phyloP scores from a whole-genome alignment of 2,888 invertebrate genomes.

The Phytoseiulus persimilis region DNA sequence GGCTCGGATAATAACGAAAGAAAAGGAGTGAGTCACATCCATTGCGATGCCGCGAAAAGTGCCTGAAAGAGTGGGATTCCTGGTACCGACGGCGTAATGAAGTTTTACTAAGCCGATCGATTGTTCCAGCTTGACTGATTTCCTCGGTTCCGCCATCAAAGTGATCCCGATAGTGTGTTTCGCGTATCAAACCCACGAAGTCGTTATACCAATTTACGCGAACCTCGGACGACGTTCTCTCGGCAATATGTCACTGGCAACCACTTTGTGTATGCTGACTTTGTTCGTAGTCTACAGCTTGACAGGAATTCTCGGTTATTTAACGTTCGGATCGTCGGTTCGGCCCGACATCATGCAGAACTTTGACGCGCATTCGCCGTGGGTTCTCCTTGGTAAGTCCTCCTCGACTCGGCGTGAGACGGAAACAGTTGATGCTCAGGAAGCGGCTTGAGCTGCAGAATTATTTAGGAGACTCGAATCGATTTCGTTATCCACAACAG shows the following conservation, averaged over 20 bases:
- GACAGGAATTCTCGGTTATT: conserved; percentile 56
- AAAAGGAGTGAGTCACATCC: background rate
- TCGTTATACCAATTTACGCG: conserved; percentile 58
- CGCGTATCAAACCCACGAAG: conserved; percentile 60
- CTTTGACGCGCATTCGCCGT: conserved; percentile 51
- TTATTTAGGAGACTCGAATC: too few relatives aligned
- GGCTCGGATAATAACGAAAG: conserved; percentile 43
- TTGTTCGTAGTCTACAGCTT: conserved; percentile 53
- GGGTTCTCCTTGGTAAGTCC: conserved; percentile 49
- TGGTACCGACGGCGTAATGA: too few relatives aligned
- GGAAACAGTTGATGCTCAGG: too few relatives aligned
- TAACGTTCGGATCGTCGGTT: conserved; percentile 57
- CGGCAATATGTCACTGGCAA: conserved; percentile 54
- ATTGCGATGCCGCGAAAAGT: conserved; percentile 48
- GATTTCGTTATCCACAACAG: background rate
- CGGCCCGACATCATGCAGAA: conserved; percentile 55
- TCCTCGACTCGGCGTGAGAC: too few relatives aligned
- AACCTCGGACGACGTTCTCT: conserved; percentile 56
- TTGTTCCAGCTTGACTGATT: conserved; percentile 52
- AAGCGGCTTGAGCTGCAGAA: too few relatives aligned
- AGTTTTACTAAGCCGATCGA: background rate
- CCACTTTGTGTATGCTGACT: conserved; percentile 51
- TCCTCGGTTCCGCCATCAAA: conserved; percentile 54
- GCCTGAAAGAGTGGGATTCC: conserved; percentile 46
- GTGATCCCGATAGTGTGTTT: conserved; percentile 59